Base-by-base conservation (phyloP, 1,140 invertebrate genomes). In the Eurosta solidaginis region DNA sequence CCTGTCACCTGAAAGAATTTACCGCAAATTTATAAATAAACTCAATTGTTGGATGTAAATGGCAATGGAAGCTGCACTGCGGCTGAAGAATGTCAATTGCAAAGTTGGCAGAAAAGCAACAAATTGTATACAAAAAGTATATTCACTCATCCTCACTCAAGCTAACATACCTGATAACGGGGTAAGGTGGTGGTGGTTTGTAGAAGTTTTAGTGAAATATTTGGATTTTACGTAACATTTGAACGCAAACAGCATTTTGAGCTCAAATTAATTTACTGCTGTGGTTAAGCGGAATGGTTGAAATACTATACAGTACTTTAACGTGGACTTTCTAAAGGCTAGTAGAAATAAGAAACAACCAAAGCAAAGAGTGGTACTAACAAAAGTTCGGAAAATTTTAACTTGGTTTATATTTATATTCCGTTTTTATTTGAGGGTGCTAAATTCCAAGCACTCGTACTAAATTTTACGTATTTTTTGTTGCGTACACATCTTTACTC, bases 1-100 rank as follows among this genome's bases (percentile, higher is more conserved):
- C 59, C 59, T 68, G 59, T 68, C 59, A 68, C 59, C 59, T 68
- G 59, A 68, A 68, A 68, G 59, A 40, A 68, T 68, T 68, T 20
- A 68, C 59, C 59, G 59, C 59, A 68, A 68, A 68, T 68, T 68
- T 68, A 68, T 68, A 68, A 68, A 68, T 68, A 68, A 68, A 68
- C 59, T 42, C 59, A 33, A 68, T 68, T 68, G 59, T 40, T n/a
- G n/a, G n/a, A 36, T n/a, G 33, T 36, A 52, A 68, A 20, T 40
- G 33, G 33, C 59, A 22, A 36, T n/a, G 59, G 59, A 68, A 68
- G 59, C 59, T 68, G 59, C 59, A 68, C 33, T 68, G 59, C 59
- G 59, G 59, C 59, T 40, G 2, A 20, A 40, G 59, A 68, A 68
- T 40, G 59, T 68, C 33, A 33, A 68, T 68, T 68, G 33, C 33